Evolutionary conservation across 2,888 invertebrate genomes (phyloP).

Genomic region (Mycalesis mineus): DNA sequence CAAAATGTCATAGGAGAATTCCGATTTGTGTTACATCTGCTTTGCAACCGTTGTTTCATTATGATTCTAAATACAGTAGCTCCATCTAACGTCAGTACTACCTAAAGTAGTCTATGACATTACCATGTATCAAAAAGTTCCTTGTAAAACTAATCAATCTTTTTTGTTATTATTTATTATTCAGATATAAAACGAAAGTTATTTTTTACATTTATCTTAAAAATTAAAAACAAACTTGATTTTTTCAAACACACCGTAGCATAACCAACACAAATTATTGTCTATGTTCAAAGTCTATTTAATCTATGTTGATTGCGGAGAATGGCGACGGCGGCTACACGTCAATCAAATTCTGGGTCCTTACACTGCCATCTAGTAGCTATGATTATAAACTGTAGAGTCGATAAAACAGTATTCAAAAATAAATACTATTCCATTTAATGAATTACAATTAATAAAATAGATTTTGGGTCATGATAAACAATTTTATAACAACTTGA

Average conservation of each 20-base stretch:
- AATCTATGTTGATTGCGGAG: slow-evolving; percentile 7
- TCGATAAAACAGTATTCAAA: slow-evolving; percentile 35
- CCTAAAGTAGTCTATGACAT: too few relatives aligned
- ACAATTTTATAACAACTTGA: neutral
- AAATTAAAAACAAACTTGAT: neutral
- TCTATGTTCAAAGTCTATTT: slow-evolving; percentile 2
- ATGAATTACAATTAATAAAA: neutral
- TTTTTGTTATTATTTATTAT: too few relatives aligned
- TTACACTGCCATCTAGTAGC: slow-evolving; percentile 32
- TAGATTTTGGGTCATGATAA: neutral
- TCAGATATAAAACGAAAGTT: too few relatives aligned
- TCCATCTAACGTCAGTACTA: neutral
- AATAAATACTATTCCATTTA: neutral
- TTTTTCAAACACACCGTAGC: neutral
- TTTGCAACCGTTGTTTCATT: neutral
- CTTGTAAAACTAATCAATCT: too few relatives aligned
- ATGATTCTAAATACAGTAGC: neutral
- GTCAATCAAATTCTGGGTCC: slow-evolving; percentile 17
- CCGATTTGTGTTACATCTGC: too few relatives aligned
- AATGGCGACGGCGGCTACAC: slow-evolving; percentile 22
- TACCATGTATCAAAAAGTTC: too few relatives aligned
- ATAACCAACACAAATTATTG: neutral
- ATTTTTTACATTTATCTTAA: neutral
- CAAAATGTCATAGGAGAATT: too few relatives aligned
- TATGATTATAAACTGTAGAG: neutral